Conservation (phyloP, 2,113 vertebrate species). For the Entomyzon cyanotis region DNA sequence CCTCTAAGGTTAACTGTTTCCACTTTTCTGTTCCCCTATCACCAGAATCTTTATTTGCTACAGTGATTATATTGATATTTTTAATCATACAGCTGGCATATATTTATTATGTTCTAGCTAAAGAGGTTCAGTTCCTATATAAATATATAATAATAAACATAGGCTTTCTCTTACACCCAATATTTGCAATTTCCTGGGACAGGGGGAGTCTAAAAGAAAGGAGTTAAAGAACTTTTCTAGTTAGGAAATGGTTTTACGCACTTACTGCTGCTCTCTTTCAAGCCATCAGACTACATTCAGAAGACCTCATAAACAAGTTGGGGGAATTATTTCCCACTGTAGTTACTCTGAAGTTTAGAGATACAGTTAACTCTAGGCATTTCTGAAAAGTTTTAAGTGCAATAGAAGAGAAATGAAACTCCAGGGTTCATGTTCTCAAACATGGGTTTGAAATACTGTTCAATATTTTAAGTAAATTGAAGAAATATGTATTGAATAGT, state of each 20-base stretch:
- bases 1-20: background rate
- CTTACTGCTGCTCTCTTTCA: background rate
- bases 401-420: background rate
- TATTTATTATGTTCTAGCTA: background rate
- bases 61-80: background rate
- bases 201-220: background rate
- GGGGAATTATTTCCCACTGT: background rate
- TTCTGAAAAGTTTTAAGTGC: background rate
- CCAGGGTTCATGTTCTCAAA: background rate
- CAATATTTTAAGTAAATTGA: background rate
- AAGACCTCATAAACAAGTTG: background rate
- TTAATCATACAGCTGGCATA: background rate
- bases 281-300: background rate
- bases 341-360: background rate
- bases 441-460: background rate
- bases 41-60: background rate
- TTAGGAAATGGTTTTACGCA: background rate
- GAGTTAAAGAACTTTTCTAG: background rate
- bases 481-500: background rate
- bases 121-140: background rate
- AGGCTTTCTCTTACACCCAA: background rate
- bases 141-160: background rate
- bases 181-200: background rate
- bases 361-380: background rate
- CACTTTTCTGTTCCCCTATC: background rate